Evolutionary conservation across 35 echinoderm and acorn worm species (phyloP).

Genomic region (Heliocidaris tuberculata): DNA sequence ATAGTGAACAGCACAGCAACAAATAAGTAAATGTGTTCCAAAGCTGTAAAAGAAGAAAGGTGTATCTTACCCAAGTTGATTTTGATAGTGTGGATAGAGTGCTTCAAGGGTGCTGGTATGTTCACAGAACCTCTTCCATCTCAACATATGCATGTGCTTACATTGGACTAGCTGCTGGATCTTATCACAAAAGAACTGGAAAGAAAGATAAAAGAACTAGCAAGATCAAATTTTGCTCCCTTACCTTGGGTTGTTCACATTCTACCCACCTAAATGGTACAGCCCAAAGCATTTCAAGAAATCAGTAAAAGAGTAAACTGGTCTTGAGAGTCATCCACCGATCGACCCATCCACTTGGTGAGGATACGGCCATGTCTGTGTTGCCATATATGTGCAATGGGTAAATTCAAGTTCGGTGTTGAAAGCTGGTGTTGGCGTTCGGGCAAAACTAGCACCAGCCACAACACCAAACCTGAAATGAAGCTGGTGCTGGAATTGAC

Average conservation of each 20-base stretch:
- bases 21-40: neutral
- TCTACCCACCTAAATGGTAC: too few species aligned
- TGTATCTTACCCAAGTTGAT: slow-evolving; percentile 89
- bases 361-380: neutral
- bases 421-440: too few species aligned
- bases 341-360: neutral
- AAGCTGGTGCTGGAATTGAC: too few species aligned
- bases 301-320: too few species aligned
- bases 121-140: slow-evolving; percentile 98
- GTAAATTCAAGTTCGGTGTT: too few species aligned
- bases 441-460: too few species aligned
- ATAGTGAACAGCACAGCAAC: neutral
- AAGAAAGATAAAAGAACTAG: neutral
- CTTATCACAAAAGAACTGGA: slow-evolving; percentile 92
- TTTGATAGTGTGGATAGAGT: slow-evolving; percentile 90
- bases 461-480: too few species aligned
- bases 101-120: slow-evolving; percentile 92
- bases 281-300: too few species aligned
- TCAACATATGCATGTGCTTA: slow-evolving; percentile 97
- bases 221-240: neutral
- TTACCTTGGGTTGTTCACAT: neutral
- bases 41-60: neutral
- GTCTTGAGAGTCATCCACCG: neutral
- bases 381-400: neutral
- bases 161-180: slow-evolving; percentile 95